Percentiles rank a stretch among this genome's conserved stretches.
phyloP scores from a whole-genome alignment of 1,140 invertebrate genomes.

The Drosophila takahashii region DNA sequence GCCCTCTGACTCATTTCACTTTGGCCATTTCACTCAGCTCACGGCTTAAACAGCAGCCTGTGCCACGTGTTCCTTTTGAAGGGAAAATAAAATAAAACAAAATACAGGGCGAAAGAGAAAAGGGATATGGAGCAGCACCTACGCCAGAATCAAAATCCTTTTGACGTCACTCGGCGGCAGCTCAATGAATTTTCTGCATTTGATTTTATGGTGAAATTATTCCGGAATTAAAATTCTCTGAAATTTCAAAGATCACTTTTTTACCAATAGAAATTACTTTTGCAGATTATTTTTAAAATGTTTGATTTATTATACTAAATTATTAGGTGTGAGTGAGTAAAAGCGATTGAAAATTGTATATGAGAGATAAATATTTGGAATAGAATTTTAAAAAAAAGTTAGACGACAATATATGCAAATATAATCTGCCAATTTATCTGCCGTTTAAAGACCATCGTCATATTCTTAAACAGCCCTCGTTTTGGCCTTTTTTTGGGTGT shows the following conservation, averaged over 20 bases:
- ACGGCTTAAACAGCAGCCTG: constrained; percentile 29
- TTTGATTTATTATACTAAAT: too few species aligned
- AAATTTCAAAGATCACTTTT: background rate
- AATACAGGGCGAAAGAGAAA: constrained; percentile 8
- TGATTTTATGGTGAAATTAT: background rate
- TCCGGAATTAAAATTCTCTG: background rate
- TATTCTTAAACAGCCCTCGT: background rate
- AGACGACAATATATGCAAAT: too few species aligned
- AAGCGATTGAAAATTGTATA: too few species aligned
- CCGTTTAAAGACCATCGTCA: too few species aligned
- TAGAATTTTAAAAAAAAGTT: too few species aligned
- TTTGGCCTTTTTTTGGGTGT: constrained; percentile 27
- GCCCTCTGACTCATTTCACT: constrained; percentile 28
- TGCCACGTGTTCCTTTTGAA: constrained; percentile 21
- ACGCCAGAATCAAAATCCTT: constrained; percentile 65
- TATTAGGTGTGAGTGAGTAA: too few species aligned
- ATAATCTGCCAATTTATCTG: too few species aligned
- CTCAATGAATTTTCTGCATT: constrained; percentile 19
- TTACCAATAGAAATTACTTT: too few species aligned
- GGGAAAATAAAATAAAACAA: constrained; percentile 31
- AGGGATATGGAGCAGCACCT: constrained; percentile 37
- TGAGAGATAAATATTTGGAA: too few species aligned
- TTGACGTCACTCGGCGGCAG: constrained; percentile 64
- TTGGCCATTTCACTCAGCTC: constrained; percentile 22
- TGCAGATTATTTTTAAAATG: too few species aligned